A percentile compares a stretch with the other conserved stretches of the same genome.
Evolutionary conservation across 2,797 vertebrate genomes (phyloP).

Genomic region (Trachops cirrhosus): DNA sequence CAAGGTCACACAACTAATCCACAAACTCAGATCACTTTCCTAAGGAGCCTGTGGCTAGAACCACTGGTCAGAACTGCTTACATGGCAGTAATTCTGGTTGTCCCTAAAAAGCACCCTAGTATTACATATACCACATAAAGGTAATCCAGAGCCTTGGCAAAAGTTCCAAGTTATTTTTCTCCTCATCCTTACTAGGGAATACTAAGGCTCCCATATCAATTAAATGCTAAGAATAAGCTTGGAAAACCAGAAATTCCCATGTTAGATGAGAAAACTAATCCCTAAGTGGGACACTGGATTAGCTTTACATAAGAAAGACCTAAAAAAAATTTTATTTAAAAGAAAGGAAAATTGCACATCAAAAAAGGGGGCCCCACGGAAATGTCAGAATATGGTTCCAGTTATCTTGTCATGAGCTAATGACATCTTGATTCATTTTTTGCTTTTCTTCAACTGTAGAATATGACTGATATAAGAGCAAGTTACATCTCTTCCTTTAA

Average conservation of each 20-base stretch:
- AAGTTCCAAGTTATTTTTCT: conserved; percentile 4
- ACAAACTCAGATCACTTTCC: neutral
- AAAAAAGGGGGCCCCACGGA: neutral
- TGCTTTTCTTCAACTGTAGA: neutral
- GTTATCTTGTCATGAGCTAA: neutral
- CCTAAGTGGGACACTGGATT: conserved; percentile 2
- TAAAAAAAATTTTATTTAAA: neutral
- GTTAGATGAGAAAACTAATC: neutral
- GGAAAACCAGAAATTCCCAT: neutral
- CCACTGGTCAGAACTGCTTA: neutral
- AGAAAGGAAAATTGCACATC: neutral
- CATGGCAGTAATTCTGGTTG: neutral
- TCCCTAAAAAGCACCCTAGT: neutral
- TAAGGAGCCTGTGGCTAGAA: neutral
- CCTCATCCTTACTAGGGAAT: neutral
- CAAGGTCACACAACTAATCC: neutral
- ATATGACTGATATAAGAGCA: conserved; percentile 13
- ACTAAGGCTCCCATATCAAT: neutral
- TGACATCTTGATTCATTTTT: neutral
- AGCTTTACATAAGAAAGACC: neutral
- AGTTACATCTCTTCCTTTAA: neutral
- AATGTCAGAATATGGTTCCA: neutral
- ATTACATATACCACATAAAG: neutral
- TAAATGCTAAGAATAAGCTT: neutral
- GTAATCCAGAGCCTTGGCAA: neutral